phyloP scores from a whole-genome alignment of 2,888 invertebrate species.

The Harpagoxenus sublaevis region DNA sequence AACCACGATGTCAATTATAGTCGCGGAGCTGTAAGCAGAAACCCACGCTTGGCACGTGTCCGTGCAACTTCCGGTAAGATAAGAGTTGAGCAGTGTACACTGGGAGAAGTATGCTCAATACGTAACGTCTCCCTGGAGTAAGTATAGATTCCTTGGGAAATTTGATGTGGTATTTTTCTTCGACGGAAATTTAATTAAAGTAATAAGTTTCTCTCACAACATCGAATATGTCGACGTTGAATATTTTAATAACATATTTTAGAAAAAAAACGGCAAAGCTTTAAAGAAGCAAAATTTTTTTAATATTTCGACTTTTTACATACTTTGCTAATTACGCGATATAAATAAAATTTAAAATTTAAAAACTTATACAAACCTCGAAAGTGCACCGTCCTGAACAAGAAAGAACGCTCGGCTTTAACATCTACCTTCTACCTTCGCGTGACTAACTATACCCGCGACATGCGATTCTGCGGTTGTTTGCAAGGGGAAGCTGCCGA shows the following conservation, averaged over 20 bases:
- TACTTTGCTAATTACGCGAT: neutral
- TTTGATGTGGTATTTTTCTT: neutral
- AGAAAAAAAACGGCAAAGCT: neutral
- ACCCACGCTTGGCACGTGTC: conserved; percentile 16
- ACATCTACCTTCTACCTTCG: conserved; percentile 17
- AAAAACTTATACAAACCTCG: too few species aligned
- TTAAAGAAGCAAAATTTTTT: neutral
- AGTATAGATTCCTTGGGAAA: neutral
- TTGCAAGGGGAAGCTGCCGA: conserved; percentile 31
- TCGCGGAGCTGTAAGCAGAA: neutral
- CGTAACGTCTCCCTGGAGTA: neutral
- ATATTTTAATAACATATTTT: neutral
- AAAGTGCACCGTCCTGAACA: neutral
- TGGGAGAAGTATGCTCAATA: neutral
- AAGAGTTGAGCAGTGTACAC: neutral
- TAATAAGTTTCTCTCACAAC: neutral
- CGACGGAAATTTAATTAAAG: neutral
- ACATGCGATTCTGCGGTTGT: conserved; percentile 32
- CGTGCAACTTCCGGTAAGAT: conserved; percentile 22
- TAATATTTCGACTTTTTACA: neutral
- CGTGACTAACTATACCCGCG: conserved; percentile 27
- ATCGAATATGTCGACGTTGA: neutral
- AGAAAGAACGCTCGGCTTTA: conserved; percentile 41
- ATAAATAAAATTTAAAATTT: neutral
- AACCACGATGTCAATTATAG: conserved; percentile 29